These are phyloP conservation scores for Podargus strigoides DNA, from an alignment of 2,797 vertebrate species.

Conservation along the genomic window DNA sequence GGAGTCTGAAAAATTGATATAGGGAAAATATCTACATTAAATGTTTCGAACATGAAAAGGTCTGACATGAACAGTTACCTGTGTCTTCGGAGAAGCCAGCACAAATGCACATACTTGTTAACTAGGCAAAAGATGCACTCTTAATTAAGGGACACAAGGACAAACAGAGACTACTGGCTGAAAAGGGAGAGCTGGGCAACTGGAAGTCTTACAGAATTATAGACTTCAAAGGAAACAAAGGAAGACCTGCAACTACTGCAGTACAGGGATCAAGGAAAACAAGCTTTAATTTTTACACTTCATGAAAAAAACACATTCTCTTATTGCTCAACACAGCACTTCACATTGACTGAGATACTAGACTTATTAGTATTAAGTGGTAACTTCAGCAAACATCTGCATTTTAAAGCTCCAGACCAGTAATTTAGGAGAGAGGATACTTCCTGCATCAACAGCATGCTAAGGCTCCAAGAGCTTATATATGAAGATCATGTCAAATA, in stretches of 20 bases:
- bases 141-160: background rate
- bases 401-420: background rate
- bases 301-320: background rate
- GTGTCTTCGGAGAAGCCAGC: background rate
- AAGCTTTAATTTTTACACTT: background rate
- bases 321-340: fast-evolving
- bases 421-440: background rate
- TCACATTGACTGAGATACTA: background rate
- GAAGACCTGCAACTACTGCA: background rate
- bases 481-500: background rate
- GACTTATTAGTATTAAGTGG: background rate
- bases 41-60: background rate
- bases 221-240: background rate
- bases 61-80: background rate
- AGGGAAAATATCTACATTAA: background rate
- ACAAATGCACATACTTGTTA: background rate
- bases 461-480: background rate
- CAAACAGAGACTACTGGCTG: background rate
- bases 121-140: background rate
- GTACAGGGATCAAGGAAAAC: background rate
- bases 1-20: background rate
- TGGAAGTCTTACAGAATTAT: background rate
- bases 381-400: background rate
- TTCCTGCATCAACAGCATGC: background rate
- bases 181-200: background rate